Conservation (phyloP, 1,140 invertebrate genomes). For the Tribolium castaneum region DNA sequence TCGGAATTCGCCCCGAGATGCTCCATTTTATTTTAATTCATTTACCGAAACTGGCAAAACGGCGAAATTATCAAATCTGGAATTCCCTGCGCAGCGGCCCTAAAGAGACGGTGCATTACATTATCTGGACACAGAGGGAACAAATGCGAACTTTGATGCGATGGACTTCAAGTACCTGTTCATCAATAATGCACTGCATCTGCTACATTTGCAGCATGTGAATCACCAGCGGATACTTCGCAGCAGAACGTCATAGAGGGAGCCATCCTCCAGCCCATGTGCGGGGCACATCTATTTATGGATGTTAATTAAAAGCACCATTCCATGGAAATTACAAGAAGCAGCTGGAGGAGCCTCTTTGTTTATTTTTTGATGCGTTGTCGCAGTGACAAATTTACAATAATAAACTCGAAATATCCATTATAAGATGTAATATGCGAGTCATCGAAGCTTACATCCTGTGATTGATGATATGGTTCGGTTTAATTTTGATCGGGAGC, state of each 20-base stretch:
- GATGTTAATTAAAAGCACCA: slow-evolving; percentile 4
- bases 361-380: slow-evolving; percentile 32
- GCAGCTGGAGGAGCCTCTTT: slow-evolving; percentile 3
- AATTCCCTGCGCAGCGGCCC: slow-evolving; percentile 19
- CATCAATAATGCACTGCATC: slow-evolving; percentile 58
- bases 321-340: slow-evolving; percentile 8
- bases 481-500: slow-evolving; percentile 46
- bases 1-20: slow-evolving; percentile 24
- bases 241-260: not conserved
- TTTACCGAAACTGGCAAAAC: slow-evolving; percentile 13
- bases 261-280: not conserved
- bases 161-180: slow-evolving; percentile 58
- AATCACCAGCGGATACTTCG: slow-evolving; percentile 43
- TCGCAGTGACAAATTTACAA: slow-evolving; percentile 31
- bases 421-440: slow-evolving; percentile 38
- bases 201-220: slow-evolving; percentile 49
- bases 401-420: slow-evolving; percentile 30
- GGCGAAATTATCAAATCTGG: slow-evolving; percentile 31
- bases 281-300: not conserved
- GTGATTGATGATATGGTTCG: slow-evolving; percentile 48
- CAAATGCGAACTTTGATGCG: slow-evolving; percentile 46
- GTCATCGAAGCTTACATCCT: slow-evolving; percentile 50
- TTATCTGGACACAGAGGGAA: slow-evolving; percentile 40
- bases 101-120: slow-evolving; percentile 28
- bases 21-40: slow-evolving; percentile 36